A percentile compares a stretch with the other conserved stretches of the same genome.
Conservation (phyloP, 2,113 vertebrate genomes). For the Leptobrachium ailaonicum region DNA sequence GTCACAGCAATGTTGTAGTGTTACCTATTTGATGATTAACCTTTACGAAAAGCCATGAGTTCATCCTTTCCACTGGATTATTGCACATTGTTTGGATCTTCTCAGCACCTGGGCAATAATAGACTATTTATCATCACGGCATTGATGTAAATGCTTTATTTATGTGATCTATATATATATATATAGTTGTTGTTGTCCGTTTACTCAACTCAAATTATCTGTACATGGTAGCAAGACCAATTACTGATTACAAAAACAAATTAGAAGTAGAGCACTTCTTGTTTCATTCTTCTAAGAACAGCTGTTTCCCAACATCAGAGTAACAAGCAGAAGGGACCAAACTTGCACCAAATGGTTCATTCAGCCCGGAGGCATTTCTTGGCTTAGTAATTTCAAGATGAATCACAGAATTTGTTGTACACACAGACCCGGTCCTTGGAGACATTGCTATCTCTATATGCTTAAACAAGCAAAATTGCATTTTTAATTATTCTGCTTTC, state of each 20-base stretch:
- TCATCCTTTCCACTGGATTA: too few relatives aligned
- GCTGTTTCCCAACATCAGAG: conserved; percentile 40
- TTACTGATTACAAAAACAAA: conserved; percentile 4
- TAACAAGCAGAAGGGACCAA: conserved; percentile 31
- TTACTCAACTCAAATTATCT: not conserved
- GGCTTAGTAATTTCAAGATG: conserved; percentile 51
- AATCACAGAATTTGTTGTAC: conserved; percentile 55
- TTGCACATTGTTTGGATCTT: too few relatives aligned
- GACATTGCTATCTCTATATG: conserved; percentile 40
- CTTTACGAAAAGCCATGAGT: too few relatives aligned
- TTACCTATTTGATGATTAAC: too few relatives aligned
- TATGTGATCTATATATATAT: too few relatives aligned
- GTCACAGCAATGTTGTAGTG: too few relatives aligned
- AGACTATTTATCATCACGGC: too few relatives aligned
- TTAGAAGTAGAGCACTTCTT: conserved; percentile 10
- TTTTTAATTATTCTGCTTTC: conserved; percentile 49
- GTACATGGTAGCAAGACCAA: not conserved
- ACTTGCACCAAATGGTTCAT: conserved; percentile 32
- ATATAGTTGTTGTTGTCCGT: too few relatives aligned
- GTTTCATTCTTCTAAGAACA: conserved; percentile 14
- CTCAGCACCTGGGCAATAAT: too few relatives aligned
- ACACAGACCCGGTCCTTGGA: conserved; percentile 48
- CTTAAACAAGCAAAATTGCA: conserved; percentile 33
- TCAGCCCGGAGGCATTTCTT: conserved; percentile 22
- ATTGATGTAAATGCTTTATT: too few relatives aligned